Conservation (phyloP, 23 tunicate species). For the Clavelina lepadiformis region DNA sequence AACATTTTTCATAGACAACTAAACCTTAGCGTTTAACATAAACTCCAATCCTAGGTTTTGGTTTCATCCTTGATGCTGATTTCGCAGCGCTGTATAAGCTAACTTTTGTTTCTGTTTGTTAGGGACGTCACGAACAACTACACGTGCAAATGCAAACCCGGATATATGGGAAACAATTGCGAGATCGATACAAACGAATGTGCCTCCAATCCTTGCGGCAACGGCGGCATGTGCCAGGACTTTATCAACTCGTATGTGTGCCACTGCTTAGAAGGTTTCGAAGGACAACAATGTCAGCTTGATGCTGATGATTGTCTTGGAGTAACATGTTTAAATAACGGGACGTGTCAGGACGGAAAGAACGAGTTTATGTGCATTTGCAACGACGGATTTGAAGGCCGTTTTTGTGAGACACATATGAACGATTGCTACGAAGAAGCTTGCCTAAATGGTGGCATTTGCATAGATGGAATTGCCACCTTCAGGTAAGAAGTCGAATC, state of each 20-base stretch:
- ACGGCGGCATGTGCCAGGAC: conserved; percentile 24
- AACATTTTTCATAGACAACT: no score
- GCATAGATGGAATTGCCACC: background rate
- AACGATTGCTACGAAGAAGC: conserved; percentile 2
- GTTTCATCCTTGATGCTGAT: no score
- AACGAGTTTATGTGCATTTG: conserved; percentile 29
- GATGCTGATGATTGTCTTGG: background rate
- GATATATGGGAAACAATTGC: conserved; percentile 5
- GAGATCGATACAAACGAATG: conserved; percentile 10
- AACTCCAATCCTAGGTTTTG: no score
- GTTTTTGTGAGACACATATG: conserved; percentile 11
- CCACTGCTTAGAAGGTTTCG: conserved; percentile 2
- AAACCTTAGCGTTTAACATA: no score
- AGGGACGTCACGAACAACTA: background rate
- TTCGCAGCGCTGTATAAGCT: no score
- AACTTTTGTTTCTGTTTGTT: no score
- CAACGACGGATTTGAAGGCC: conserved; percentile 19
- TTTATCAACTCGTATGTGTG: background rate
- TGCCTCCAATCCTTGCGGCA: background rate
- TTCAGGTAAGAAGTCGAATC: background rate
- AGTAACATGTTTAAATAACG: background rate
- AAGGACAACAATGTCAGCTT: background rate
- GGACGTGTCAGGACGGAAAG: background rate
- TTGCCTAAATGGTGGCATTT: conserved; percentile 20
- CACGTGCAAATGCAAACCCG: background rate